phyloP scores from a whole-genome alignment of 2,113 vertebrate genomes.

The Todiramphus chloris region DNA sequence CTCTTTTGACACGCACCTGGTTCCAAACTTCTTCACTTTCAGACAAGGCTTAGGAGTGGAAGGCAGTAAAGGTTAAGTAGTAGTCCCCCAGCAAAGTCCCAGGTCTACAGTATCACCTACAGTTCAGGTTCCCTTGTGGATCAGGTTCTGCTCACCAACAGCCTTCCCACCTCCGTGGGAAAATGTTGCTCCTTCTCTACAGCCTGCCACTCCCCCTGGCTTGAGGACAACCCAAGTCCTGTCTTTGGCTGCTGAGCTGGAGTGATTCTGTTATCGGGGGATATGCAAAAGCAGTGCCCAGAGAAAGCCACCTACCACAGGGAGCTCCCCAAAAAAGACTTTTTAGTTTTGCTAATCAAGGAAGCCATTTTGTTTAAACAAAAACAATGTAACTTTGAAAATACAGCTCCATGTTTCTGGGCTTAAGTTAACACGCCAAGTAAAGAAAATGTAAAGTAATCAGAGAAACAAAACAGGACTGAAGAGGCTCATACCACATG shows the following conservation, averaged over 20 bases:
- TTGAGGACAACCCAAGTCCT: neutral
- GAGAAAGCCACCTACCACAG: neutral
- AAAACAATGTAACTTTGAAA: neutral
- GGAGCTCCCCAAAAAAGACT: neutral
- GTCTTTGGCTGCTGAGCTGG: neutral
- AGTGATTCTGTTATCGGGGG: neutral
- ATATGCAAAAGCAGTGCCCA: neutral
- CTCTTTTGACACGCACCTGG: neutral
- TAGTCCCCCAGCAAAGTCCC: neutral
- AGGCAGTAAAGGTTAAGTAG: neutral
- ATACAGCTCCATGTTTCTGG: neutral
- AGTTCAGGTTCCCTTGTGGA: neutral
- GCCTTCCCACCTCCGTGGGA: neutral
- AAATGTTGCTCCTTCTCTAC: neutral
- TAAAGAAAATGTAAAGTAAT: neutral
- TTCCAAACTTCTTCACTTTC: neutral
- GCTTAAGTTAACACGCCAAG: neutral
- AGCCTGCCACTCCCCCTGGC: accelerated
- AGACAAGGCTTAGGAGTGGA: neutral
- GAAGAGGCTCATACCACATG: neutral
- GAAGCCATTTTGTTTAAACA: neutral
- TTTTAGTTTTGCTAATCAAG: neutral
- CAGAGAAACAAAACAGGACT: neutral
- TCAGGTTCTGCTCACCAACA: neutral
- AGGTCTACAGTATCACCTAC: accelerated